These are phyloP conservation scores for Thumatha senex DNA, from an alignment of 2,888 invertebrate species.

Conservation along the genomic window DNA sequence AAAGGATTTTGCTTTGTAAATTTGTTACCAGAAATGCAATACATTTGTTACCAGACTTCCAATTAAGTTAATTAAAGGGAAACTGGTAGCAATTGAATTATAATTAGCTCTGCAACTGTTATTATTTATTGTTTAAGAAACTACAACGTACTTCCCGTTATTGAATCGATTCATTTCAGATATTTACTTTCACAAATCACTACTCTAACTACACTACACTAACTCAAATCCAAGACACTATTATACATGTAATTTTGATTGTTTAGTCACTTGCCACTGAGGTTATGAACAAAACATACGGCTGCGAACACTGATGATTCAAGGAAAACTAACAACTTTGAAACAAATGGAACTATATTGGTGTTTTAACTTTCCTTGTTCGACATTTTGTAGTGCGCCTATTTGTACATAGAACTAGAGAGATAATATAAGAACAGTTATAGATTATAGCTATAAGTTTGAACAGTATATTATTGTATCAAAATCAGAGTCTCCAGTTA, in stretches of 20 bases:
- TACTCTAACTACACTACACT: no score
- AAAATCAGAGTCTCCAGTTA: no score
- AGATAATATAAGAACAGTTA: background rate
- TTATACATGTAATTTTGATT: background rate
- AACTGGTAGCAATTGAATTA: no score
- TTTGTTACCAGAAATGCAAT: no score
- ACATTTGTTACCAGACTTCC: no score
- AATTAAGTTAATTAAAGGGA: no score
- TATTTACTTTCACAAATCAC: slow-evolving; percentile 26
- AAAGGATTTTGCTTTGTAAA: no score
- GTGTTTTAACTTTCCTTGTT: slow-evolving; percentile 30
- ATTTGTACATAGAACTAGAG: slow-evolving; percentile 9
- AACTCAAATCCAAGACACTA: background rate
- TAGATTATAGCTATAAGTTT: background rate
- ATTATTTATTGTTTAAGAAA: slow-evolving; percentile 20
- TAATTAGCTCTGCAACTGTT: no score
- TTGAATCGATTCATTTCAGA: slow-evolving; percentile 12
- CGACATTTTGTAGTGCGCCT: slow-evolving; percentile 12
- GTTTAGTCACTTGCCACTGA: background rate
- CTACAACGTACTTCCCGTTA: slow-evolving; percentile 11
- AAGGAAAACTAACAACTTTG: slow-evolving; percentile 53
- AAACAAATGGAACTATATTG: slow-evolving; percentile 3
- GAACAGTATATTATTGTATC: background rate
- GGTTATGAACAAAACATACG: slow-evolving; percentile 2
- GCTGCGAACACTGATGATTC: slow-evolving; percentile 26